phyloP scores from a whole-genome alignment of 1,140 invertebrate species.

The Drosophila sulfurigaster region DNA sequence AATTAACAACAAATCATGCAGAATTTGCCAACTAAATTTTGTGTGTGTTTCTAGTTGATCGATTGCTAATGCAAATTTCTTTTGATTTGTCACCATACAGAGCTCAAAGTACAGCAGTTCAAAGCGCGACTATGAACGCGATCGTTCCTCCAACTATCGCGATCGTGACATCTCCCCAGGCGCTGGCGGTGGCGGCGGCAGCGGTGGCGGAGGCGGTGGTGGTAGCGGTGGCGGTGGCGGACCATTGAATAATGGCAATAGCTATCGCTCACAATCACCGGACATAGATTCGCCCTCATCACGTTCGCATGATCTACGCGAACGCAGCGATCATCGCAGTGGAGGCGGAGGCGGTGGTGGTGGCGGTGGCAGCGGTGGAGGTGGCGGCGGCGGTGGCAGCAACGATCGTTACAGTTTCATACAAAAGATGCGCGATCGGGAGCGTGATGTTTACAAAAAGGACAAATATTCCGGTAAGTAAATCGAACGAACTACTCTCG shows the following conservation, averaged over 20 bases:
- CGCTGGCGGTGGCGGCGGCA: conserved; percentile 89
- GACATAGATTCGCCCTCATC: conserved; percentile 88
- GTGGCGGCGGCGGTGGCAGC: conserved; percentile 79
- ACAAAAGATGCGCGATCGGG: conserved; percentile 93
- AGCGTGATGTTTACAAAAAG: conserved; percentile 96
- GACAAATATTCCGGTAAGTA: conserved; percentile 92
- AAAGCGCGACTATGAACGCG: conserved; percentile 85
- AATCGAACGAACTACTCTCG: too few relatives aligned
- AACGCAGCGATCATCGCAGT: conserved; percentile 86
- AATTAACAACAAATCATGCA: neutral
- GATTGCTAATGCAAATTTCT: neutral
- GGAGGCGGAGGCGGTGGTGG: conserved; percentile 60
- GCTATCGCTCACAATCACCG: conserved; percentile 90
- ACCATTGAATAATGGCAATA: conserved; percentile 90
- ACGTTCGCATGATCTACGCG: conserved; percentile 86
- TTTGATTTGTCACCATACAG: conserved; percentile 82
- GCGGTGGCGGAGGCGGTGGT: conserved; percentile 88
- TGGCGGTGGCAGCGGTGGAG: conserved; percentile 84
- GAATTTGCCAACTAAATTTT: neutral
- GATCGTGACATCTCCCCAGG: conserved; percentile 86
- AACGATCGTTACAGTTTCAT: conserved; percentile 87
- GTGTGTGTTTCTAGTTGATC: neutral
- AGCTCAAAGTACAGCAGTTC: conserved; percentile 91
- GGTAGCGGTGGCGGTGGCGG: conserved; percentile 86
- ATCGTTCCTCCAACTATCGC: conserved; percentile 83